These are phyloP conservation scores for Dolichotis patagonum DNA, from an alignment of 2,113 vertebrate species.

Conservation along the genomic window DNA sequence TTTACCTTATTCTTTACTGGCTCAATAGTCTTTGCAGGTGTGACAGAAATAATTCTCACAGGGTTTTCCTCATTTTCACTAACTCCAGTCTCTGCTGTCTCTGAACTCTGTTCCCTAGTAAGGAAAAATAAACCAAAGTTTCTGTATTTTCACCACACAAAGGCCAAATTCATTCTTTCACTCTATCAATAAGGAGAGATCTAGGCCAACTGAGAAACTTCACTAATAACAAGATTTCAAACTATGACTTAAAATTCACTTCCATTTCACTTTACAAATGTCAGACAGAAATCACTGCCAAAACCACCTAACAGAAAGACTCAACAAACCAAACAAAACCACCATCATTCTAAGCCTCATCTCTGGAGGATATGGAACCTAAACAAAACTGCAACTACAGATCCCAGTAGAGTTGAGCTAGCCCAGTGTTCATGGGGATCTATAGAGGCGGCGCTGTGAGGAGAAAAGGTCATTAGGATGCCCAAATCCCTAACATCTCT, in stretches of 20 bases:
- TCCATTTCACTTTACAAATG: constrained; percentile 1
- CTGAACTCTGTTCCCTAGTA: constrained; percentile 90
- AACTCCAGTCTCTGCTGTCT: constrained; percentile 92
- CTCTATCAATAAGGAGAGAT: background rate
- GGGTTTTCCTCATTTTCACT: constrained; percentile 99
- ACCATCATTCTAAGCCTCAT: background rate
- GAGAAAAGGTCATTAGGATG: background rate
- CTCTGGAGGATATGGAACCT: background rate
- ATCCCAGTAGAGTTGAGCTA: background rate
- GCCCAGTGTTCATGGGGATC: background rate
- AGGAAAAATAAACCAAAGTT: constrained; percentile 61
- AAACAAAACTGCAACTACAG: background rate
- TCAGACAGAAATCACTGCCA: constrained; percentile 41
- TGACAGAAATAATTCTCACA: constrained; percentile 91
- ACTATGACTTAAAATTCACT: background rate
- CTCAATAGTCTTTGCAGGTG: constrained; percentile 89
- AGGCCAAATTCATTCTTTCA: background rate
- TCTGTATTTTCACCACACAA: constrained; percentile 37
- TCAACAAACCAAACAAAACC: constrained; percentile 41
- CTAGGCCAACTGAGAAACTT: background rate
- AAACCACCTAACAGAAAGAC: constrained; percentile 3
- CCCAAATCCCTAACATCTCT: background rate
- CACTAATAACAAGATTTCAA: background rate
- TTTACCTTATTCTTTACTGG: constrained; percentile 90
- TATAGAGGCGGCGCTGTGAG: background rate